Evolutionary conservation across 2,113 vertebrate genomes (phyloP), one percentile per base, ranked within the genome.

Genomic region (Epinephelus lanceolatus): DNA sequence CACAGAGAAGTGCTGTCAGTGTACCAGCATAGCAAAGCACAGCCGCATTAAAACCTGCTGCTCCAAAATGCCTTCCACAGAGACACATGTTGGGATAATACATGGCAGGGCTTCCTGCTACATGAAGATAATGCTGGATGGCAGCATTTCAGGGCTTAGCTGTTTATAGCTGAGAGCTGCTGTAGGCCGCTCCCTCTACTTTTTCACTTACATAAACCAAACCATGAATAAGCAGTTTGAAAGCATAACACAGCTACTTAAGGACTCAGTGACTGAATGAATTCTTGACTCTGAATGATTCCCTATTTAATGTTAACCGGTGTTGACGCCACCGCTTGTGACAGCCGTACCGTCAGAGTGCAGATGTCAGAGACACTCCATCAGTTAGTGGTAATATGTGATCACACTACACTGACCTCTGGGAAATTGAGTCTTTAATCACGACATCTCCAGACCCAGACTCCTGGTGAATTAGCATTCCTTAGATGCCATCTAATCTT

Each of bases 381-480:
- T 92, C 91, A 91, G 78, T 90, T 83, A 71, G 87, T 9, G 21
- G 83, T 92, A 90, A 91, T 89, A 78, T 83, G 86, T 72, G 87
- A 91, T 92, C 84, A 71, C 86, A 65, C 84, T 87, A 47, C 84
- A 47, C 69, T 92, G 88, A 90, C 92, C 91, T 92, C 85, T 87
- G 88, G 88, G 92, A 90, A 92, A 94, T 92, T 70, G 92, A 93
- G 88, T 91, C 92, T 90, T 93, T 93, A 91, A 93, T 92, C 91
- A 91, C 55, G 6, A 81, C 83, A 89, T 89, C 89, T 91, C 59
- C 73, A 61, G 83, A 67, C 56, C 42, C 71, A 52, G 80, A 30
- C 89, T 86, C 52, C 60, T 0, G 81, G 62, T 71, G 14, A 84
- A 91, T 92, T 93, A 93, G 91, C 85, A 94, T 94, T 92, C 92